These are phyloP conservation scores for Lasioglossum vierecki DNA, from an alignment of 2,888 invertebrate species.

Conservation along the genomic window DNA sequence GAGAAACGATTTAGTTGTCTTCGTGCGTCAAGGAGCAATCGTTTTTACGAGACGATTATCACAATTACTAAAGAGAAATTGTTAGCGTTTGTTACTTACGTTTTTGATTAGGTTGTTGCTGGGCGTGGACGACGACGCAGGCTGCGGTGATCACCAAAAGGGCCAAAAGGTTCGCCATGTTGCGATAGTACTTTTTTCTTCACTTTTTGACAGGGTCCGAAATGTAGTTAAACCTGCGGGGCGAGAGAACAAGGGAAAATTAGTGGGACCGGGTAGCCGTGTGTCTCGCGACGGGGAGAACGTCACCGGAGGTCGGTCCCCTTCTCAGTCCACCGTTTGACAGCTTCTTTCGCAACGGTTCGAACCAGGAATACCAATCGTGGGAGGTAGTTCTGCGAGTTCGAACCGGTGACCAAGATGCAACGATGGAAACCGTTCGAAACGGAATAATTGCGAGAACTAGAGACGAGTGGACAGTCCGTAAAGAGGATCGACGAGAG, in stretches of 20 bases:
- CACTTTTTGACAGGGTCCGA: conserved; percentile 35
- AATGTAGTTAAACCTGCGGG: conserved; percentile 58
- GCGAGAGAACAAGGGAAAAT: conserved; percentile 10
- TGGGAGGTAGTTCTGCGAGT: neutral
- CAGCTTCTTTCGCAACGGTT: neutral
- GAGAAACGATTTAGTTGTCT: neutral
- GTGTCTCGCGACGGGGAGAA: neutral
- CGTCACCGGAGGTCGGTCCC: neutral
- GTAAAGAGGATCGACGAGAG: neutral
- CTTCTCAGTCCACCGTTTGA: neutral
- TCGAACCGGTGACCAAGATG: neutral
- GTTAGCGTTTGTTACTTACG: conserved; percentile 71
- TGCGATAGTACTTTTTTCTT: conserved; percentile 21
- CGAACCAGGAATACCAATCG: neutral
- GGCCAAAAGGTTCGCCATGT: conserved; percentile 77
- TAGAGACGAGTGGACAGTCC: neutral
- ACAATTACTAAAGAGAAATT: neutral
- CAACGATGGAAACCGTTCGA: neutral
- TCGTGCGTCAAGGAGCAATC: neutral
- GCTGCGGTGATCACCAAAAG: conserved; percentile 77
- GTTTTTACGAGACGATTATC: neutral
- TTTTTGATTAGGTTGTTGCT: conserved; percentile 76
- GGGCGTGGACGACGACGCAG: conserved; percentile 79
- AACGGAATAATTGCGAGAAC: neutral
- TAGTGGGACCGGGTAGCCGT: neutral